These are phyloP conservation scores for Dysdera silvatica DNA, from an alignment of 1,140 invertebrate genomes.

Conservation along the genomic window DNA sequence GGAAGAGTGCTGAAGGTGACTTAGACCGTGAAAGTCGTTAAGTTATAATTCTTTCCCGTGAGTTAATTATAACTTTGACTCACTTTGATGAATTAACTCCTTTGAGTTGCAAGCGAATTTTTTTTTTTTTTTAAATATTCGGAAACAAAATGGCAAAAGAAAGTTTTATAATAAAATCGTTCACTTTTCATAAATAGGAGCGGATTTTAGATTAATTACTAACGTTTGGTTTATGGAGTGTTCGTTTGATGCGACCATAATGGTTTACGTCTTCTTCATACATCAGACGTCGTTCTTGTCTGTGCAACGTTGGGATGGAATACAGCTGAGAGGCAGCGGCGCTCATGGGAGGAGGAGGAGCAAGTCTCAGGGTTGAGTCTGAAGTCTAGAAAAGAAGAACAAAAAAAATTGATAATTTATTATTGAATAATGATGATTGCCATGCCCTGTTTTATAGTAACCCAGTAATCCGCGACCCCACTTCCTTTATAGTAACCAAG, in stretches of 20 bases:
- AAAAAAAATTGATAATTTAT: not conserved
- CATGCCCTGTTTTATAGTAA: not conserved
- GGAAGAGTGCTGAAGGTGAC: too few species aligned
- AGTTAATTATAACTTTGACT: too few species aligned
- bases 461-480: not conserved
- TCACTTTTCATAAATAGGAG: too few species aligned
- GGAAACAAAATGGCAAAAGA: too few species aligned
- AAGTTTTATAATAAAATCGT: too few species aligned
- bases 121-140: too few species aligned
- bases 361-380: constrained; percentile 12
- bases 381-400: constrained; percentile 3
- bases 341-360: not conserved
- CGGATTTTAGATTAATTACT: too few species aligned
- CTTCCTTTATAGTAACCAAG: not conserved
- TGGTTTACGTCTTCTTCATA: constrained; percentile 18
- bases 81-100: too few species aligned
- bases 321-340: constrained; percentile 15
- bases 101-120: too few species aligned
- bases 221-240: constrained; percentile 11
- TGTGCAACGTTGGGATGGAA: constrained; percentile 15
- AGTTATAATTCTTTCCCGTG: too few species aligned
- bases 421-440: not conserved
- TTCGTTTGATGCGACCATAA: constrained; percentile 13
- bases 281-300: not conserved
- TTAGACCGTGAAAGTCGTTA: too few species aligned